Percentiles rank a stretch among this genome's conserved stretches.
Conservation (phyloP, 2,113 vertebrate genomes). For the Dryoscopus gambensis region DNA sequence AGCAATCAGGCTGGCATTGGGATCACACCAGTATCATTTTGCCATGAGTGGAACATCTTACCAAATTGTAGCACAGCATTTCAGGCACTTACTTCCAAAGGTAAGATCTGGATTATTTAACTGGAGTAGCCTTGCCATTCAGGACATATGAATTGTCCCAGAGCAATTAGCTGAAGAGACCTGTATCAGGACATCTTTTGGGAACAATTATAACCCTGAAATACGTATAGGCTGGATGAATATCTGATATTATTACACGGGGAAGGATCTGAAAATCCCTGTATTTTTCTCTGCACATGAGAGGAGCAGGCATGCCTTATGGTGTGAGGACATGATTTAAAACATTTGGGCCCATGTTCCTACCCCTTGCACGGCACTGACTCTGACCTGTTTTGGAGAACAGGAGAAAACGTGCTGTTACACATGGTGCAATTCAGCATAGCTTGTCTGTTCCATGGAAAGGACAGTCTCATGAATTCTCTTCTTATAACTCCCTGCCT, state of each 20-base stretch:
- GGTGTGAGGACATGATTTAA: not conserved
- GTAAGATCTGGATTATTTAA: slow-evolving; percentile 36
- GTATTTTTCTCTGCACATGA: not conserved
- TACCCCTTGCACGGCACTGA: not conserved
- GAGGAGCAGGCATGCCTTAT: not conserved
- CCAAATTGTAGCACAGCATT: slow-evolving; percentile 67
- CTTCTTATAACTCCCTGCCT: not conserved
- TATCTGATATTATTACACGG: not conserved
- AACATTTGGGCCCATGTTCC: not conserved
- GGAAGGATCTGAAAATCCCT: not conserved
- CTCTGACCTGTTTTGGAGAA: not conserved
- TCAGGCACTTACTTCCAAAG: slow-evolving; percentile 73
- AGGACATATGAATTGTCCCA: not conserved
- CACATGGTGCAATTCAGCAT: not conserved
- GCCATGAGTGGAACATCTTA: slow-evolving; percentile 76
- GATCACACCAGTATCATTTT: slow-evolving; percentile 70
- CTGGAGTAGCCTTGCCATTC: not conserved
- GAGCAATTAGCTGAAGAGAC: not conserved
- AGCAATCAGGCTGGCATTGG: not conserved
- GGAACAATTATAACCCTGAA: not conserved
- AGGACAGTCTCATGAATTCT: not conserved
- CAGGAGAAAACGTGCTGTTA: not conserved
- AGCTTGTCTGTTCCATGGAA: not conserved
- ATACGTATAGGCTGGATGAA: not conserved
- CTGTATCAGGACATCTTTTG: not conserved